Conservation (phyloP, 2,797 vertebrate species). For the Spatula clypeata region DNA sequence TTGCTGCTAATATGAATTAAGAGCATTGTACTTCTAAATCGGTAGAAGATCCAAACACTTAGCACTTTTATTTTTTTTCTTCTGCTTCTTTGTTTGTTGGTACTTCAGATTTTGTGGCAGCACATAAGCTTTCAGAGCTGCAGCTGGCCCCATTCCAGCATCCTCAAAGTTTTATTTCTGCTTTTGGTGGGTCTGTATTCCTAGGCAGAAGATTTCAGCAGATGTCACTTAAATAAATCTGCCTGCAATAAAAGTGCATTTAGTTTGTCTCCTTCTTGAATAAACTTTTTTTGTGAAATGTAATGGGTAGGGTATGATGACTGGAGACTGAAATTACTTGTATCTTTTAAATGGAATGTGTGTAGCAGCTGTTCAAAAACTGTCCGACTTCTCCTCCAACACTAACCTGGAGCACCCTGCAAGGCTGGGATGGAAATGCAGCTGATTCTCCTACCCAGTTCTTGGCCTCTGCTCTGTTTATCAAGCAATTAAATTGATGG, state of each 20-base stretch:
- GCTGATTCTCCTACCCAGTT: not conserved
- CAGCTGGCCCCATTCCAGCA: not conserved
- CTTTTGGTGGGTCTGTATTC: not conserved
- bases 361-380: not conserved
- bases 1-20: not conserved
- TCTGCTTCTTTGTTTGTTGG: not conserved
- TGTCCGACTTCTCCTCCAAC: not conserved
- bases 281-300: not conserved
- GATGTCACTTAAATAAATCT: slow-evolving; percentile 8
- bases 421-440: not conserved
- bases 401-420: accelerated
- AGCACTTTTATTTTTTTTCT: not conserved
- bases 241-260: not conserved
- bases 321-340: not conserved
- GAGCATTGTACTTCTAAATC: not conserved
- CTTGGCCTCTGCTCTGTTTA: not conserved
- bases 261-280: not conserved
- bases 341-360: not conserved
- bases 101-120: not conserved
- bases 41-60: not conserved
- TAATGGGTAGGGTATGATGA: not conserved
- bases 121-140: not conserved
- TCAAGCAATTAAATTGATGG: not conserved
- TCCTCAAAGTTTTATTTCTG: not conserved
- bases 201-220: slow-evolving; percentile 22